Evolutionary conservation across 2,797 vertebrate genomes (phyloP).

Genomic region (Fistularia tabacaria): DNA sequence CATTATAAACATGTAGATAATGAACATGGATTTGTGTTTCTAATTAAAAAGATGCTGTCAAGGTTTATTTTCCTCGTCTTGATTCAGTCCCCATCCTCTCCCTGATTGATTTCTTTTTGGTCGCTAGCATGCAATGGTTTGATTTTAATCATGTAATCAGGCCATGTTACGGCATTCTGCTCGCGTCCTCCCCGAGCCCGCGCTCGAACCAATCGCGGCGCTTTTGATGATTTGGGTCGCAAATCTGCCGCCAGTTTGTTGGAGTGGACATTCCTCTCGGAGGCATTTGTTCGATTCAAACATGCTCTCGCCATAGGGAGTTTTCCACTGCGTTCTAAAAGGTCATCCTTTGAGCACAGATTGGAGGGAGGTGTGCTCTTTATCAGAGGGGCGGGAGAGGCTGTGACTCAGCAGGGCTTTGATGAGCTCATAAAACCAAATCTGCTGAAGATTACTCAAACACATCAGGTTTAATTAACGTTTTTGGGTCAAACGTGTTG

Average conservation of each 20-base stretch:
- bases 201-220: constrained; percentile 2
- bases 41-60: too few species aligned
- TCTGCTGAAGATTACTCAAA: constrained; percentile 45
- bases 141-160: constrained; percentile 3
- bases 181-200: not conserved
- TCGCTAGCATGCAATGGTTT: too few species aligned
- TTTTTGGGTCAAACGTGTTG: constrained; percentile 41
- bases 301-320: constrained; percentile 52
- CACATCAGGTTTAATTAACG: constrained; percentile 53
- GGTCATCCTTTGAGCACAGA: constrained; percentile 60
- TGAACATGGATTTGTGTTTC: too few species aligned
- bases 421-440: constrained; percentile 64
- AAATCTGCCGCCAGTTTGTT: constrained; percentile 46
- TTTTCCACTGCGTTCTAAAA: constrained; percentile 49
- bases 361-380: constrained; percentile 64
- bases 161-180: too few species aligned
- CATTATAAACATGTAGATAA: too few species aligned
- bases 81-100: too few species aligned
- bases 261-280: constrained; percentile 35
- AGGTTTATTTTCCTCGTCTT: too few species aligned
- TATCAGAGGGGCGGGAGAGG: constrained; percentile 48
- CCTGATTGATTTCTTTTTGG: too few species aligned
- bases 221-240: constrained; percentile 17
- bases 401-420: constrained; percentile 60
- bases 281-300: constrained; percentile 51